Percentiles rank a stretch among this genome's conserved stretches.
Evolutionary conservation across 2,797 vertebrate genomes (phyloP).

Genomic region (Channallabes apus): DNA sequence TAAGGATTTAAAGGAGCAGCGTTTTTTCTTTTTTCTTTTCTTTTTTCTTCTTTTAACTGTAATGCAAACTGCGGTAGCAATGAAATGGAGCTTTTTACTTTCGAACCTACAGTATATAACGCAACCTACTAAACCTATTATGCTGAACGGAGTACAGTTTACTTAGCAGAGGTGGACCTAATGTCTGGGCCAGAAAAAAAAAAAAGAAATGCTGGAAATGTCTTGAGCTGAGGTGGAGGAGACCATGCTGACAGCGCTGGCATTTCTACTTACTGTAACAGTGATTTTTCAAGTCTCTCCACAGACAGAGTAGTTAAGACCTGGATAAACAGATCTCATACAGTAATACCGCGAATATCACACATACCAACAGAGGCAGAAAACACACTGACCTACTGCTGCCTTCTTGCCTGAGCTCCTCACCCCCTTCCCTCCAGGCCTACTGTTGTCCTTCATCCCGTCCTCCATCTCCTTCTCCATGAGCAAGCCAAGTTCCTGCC

Average conservation of each 20-base stretch:
- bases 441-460: conserved; percentile 80
- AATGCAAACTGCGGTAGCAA: neutral
- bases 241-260: neutral
- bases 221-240: neutral
- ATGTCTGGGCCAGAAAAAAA: neutral
- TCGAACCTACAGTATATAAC: neutral
- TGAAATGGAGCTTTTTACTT: neutral
- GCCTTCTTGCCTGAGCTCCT: conserved; percentile 81
- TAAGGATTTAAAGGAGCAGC: neutral
- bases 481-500: conserved; percentile 78
- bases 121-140: neutral
- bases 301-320: neutral
- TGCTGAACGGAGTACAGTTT: neutral
- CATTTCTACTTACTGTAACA: neutral
- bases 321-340: neutral
- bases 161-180: neutral
- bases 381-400: conserved; percentile 76
- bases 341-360: neutral
- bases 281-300: neutral
- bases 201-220: no score
- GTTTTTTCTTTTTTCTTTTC: neutral
- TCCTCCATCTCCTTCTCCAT: conserved; percentile 84
- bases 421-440: conserved; percentile 72
- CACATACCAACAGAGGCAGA: neutral
- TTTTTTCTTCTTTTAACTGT: neutral